Conservation (phyloP, 2,888 invertebrate species). For the Drosophila recens region DNA sequence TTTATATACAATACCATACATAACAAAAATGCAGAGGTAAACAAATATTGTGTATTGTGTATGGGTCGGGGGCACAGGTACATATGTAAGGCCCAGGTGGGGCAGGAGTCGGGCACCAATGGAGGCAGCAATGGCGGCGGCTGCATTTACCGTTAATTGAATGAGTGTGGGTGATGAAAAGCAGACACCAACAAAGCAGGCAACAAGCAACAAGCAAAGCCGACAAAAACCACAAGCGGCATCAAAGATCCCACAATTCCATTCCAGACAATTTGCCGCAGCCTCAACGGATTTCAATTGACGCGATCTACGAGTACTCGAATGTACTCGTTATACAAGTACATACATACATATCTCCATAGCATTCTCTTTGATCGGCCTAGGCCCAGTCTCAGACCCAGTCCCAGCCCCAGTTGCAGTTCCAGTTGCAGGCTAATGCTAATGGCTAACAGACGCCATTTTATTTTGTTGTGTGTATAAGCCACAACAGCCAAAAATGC, state of each 20-base stretch:
- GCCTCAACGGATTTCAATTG: conserved; percentile 23
- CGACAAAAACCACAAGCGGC: conserved; percentile 22
- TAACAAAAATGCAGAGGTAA: conserved; percentile 50
- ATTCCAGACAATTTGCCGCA: conserved; percentile 48
- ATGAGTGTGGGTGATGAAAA: conserved; percentile 75
- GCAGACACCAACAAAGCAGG: conserved; percentile 46
- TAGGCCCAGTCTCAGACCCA: conserved; percentile 8
- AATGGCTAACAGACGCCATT: conserved; percentile 68
- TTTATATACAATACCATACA: conserved; percentile 1
- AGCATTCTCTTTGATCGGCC: conserved; percentile 49
- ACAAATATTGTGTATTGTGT: conserved; percentile 45
- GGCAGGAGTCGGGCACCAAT: conserved; percentile 15
- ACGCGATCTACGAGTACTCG: conserved; percentile 1
- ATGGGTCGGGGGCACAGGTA: conserved; percentile 17
- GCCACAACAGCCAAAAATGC: conserved; percentile 22
- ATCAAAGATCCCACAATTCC: conserved; percentile 26
- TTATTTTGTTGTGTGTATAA: conserved; percentile 19
- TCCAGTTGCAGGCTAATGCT: conserved; percentile 15
- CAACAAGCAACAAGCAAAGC: conserved; percentile 6
- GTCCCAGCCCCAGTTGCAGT: neutral
- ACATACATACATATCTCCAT: neutral
- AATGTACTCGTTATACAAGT: neutral
- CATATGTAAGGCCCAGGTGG: conserved; percentile 26
- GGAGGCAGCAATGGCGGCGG: conserved; percentile 41
- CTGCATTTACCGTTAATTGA: conserved; percentile 69